These are phyloP conservation scores for Corythucha ciliata DNA, from an alignment of 2,888 invertebrate species.

Conservation along the genomic window DNA sequence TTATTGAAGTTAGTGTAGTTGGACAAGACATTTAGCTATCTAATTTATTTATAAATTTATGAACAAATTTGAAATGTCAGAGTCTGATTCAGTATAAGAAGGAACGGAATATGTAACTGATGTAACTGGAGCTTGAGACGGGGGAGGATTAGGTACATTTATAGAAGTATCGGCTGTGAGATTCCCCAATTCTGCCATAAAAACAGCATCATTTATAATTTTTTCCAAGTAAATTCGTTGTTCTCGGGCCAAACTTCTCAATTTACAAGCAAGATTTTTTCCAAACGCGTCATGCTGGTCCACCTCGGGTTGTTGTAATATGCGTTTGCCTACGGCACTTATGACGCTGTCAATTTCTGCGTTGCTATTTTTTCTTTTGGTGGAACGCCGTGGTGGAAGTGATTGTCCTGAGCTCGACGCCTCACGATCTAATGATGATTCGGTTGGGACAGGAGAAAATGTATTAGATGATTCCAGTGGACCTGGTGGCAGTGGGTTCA, in stretches of 20 bases:
- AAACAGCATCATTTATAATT: not conserved
- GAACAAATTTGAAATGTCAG: no score
- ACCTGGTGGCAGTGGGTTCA: not conserved
- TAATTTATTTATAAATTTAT: no score
- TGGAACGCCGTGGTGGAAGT: not conserved
- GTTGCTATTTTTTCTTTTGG: not conserved
- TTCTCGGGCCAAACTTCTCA: not conserved
- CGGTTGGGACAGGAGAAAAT: no score
- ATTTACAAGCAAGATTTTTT: not conserved
- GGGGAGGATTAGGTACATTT: not conserved
- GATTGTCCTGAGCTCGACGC: not conserved
- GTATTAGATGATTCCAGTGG: no score
- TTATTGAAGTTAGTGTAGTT: no score
- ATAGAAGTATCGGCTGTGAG: not conserved
- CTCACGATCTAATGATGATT: no score
- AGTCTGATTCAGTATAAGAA: not conserved
- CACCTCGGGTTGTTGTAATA: not conserved
- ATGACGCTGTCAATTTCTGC: not conserved
- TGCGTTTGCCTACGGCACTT: not conserved
- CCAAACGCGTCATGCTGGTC: not conserved
- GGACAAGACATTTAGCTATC: no score
- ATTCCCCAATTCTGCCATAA: slow-evolving; percentile 2
- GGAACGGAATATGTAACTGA: not conserved
- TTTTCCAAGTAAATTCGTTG: not conserved
- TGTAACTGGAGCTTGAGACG: not conserved